A percentile compares a stretch with the other conserved stretches of the same genome.
Evolutionary conservation across 2,113 vertebrate genomes (phyloP).

Genomic region (Sciurus niger): DNA sequence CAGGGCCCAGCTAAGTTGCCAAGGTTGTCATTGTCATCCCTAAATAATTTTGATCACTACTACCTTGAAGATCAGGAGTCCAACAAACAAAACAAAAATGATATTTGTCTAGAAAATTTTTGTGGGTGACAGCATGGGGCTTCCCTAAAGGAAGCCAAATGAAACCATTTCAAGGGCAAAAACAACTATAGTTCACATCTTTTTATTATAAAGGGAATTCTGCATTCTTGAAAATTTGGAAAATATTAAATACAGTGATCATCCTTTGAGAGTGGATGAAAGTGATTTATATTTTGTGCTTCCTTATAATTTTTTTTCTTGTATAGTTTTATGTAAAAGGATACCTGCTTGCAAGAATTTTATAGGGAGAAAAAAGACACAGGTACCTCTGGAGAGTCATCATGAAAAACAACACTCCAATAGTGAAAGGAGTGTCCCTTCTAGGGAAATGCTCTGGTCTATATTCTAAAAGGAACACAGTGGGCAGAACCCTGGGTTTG

Average conservation of each 20-base stretch:
- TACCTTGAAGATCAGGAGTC: slow-evolving; percentile 10
- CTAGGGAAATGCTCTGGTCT: not conserved
- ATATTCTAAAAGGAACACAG: not conserved
- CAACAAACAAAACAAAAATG: not conserved
- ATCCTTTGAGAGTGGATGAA: slow-evolving; percentile 31
- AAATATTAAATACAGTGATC: not conserved
- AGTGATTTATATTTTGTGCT: not conserved
- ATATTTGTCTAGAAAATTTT: not conserved
- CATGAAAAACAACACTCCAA: not conserved
- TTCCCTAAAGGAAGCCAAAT: not conserved
- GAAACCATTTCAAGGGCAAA: slow-evolving; percentile 52
- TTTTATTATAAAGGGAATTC: not conserved
- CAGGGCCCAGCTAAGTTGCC: too few species aligned
- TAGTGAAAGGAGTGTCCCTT: not conserved
- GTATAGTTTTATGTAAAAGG: not conserved
- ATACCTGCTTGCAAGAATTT: not conserved
- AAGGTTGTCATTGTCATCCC: not conserved
- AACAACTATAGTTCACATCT: not conserved
- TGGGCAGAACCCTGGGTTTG: not conserved
- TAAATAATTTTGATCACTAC: not conserved
- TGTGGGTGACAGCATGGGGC: not conserved
- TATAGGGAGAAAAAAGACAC: not conserved
- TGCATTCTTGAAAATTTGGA: slow-evolving; percentile 42
- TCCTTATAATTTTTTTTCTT: not conserved
- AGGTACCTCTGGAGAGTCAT: not conserved